Evolutionary conservation across 2,888 invertebrate genomes (phyloP), one percentile per base, ranked within the genome.

Genomic region (Phragmatobia fuliginosa): DNA sequence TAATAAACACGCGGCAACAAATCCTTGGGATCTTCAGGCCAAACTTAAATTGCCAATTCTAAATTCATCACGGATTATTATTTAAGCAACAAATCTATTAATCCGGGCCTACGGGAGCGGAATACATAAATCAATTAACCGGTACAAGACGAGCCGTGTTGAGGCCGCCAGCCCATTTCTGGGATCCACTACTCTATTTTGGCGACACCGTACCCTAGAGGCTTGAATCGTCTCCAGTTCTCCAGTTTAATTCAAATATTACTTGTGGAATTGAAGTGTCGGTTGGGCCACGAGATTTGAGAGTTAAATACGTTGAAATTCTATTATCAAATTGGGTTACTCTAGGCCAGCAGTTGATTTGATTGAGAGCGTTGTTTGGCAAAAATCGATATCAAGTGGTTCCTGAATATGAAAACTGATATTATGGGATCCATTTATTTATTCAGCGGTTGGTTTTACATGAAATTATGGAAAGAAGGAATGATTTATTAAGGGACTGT

Each of bases 51-150:
- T 85, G 87, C 83, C 88, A 90, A 89, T 90, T 87, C 86, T 85
- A 86, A 88, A 89, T 90, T 90, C 91, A 90, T 90, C 88, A 86
- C 83, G 86, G 87, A 90, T 90, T 91, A 90, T 92, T 91, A 90
- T 90, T 88, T 87, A 87, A 88, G 92, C 90, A 91, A 92, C 92
- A 92, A 90, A 92, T 91, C 90, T 91, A 92, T 92, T 92, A 92
- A 88, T 88, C 87, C 84, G 82, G 82, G 86, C 85, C 86, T 86
- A 87, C 88, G 85, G 87, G 85, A 85, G 85, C 80, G 85, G 88
- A 88, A 87, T 90, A 91, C 90, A 91, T 91, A 93, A 94, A 93
- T 94, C 93, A 94, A 94, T 94, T 94, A 94, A 88, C 84, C 83
- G 82, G 86, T 85, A 94, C 93, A 93, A 91, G 92, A 85, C 87